These are phyloP conservation scores for Pseudolaguvia tuberculata DNA, from an alignment of 2,113 vertebrate species.

Conservation along the genomic window DNA sequence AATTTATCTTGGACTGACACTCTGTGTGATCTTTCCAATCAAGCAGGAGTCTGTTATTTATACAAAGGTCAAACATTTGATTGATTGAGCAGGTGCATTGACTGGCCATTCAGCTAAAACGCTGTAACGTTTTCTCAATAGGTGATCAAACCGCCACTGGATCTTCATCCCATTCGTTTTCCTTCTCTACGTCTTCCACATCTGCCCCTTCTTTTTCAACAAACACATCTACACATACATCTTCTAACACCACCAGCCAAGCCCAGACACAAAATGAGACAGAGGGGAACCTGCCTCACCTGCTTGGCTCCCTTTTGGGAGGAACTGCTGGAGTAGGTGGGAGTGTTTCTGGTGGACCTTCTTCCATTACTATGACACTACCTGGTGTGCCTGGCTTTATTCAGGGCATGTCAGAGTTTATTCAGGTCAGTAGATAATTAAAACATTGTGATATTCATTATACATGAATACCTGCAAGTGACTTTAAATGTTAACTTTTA, in stretches of 20 bases:
- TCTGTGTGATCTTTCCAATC: background rate
- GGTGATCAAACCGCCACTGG: slow-evolving; percentile 56
- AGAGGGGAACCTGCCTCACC: slow-evolving; percentile 64
- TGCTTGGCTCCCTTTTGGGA: slow-evolving; percentile 78
- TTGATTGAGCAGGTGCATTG: background rate
- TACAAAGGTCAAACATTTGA: background rate
- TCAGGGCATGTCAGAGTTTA: slow-evolving; percentile 83
- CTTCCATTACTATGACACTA: slow-evolving; percentile 80
- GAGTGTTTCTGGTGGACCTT: slow-evolving; percentile 58
- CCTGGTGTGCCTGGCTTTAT: slow-evolving; percentile 82
- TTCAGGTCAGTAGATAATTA: slow-evolving; percentile 69
- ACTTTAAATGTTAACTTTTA: background rate
- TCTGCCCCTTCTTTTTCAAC: slow-evolving; percentile 54
- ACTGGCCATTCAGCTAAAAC: background rate
- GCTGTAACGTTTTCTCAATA: slow-evolving; percentile 25
- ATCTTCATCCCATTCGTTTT: slow-evolving; percentile 58
- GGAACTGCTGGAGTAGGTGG: slow-evolving; percentile 61
- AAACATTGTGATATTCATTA: background rate
- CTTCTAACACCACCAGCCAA: slow-evolving; percentile 68
- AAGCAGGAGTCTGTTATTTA: background rate
- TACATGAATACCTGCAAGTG: no score
- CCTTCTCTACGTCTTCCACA: slow-evolving; percentile 44
- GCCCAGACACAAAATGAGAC: slow-evolving; percentile 62
- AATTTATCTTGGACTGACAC: background rate
- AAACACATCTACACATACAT: slow-evolving; percentile 60